Conservation (phyloP, 2,113 vertebrate genomes). For the Fulmarus glacialis region DNA sequence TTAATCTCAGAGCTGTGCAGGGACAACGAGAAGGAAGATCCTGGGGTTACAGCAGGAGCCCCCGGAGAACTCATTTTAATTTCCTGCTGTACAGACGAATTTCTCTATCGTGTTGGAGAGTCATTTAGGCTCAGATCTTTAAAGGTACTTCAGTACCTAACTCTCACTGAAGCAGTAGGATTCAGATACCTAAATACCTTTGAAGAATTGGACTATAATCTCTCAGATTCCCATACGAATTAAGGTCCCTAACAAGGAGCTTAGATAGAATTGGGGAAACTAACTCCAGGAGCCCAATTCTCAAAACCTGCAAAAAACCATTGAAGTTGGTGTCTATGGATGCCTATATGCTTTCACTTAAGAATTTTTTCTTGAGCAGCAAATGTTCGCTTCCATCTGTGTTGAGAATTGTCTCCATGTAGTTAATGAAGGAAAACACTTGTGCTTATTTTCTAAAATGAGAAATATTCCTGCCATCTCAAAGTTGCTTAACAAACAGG, state of each 20-base stretch:
- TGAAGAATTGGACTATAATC: neutral
- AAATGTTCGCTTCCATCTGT: neutral
- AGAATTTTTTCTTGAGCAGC: neutral
- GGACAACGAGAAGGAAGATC: neutral
- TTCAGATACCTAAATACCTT: neutral
- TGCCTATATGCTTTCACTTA: neutral
- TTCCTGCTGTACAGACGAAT: neutral
- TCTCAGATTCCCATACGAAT: neutral
- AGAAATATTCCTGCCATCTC: neutral
- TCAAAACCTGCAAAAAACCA: neutral
- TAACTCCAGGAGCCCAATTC: neutral
- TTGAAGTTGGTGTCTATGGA: neutral
- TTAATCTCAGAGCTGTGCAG: neutral
- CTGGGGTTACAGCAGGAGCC: neutral
- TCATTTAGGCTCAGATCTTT: neutral
- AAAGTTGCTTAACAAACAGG: neutral
- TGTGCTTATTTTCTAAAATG: neutral
- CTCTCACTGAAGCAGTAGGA: neutral
- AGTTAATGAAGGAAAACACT: neutral
- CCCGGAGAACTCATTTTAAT: neutral
- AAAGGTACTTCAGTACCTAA: neutral
- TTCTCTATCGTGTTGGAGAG: neutral
- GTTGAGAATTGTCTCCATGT: neutral
- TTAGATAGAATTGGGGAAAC: neutral
- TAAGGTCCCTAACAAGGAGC: neutral